These are phyloP conservation scores for Drosophila nikananu DNA, from an alignment of 1,140 invertebrate species.

Conservation along the genomic window DNA sequence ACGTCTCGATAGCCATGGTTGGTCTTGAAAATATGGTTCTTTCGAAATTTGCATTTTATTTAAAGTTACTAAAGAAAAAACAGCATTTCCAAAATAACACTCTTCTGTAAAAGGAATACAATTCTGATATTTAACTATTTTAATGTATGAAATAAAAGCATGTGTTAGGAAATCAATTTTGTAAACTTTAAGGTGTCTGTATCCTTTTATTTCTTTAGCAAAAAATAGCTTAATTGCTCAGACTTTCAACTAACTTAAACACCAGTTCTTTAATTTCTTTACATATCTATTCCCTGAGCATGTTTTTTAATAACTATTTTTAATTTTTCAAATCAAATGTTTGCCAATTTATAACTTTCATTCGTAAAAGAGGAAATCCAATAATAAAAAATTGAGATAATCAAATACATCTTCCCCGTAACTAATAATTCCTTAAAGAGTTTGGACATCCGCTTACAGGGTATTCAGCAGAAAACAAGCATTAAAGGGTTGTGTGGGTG, in stretches of 20 bases:
- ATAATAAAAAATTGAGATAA: not conserved
- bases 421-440: not conserved
- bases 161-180: too few relatives aligned
- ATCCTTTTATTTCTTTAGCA: not conserved
- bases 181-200: not conserved
- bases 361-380: not conserved
- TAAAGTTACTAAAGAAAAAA: not conserved
- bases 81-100: not conserved
- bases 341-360: not conserved
- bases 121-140: too few relatives aligned
- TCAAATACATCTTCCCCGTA: not conserved
- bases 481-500: constrained; percentile 50
- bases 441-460: constrained; percentile 2
- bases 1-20: not conserved
- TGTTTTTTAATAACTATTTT: not conserved
- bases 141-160: too few relatives aligned
- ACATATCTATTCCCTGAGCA: not conserved
- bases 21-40: not conserved
- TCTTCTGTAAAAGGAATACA: too few relatives aligned
- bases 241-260: not conserved
- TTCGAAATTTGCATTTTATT: not conserved
- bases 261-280: too few relatives aligned
- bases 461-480: constrained; percentile 31
- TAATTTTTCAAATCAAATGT: not conserved
- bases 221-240: not conserved